Evolutionary conservation across 2,113 vertebrate genomes (phyloP).

Genomic region (Cygnus atratus): DNA sequence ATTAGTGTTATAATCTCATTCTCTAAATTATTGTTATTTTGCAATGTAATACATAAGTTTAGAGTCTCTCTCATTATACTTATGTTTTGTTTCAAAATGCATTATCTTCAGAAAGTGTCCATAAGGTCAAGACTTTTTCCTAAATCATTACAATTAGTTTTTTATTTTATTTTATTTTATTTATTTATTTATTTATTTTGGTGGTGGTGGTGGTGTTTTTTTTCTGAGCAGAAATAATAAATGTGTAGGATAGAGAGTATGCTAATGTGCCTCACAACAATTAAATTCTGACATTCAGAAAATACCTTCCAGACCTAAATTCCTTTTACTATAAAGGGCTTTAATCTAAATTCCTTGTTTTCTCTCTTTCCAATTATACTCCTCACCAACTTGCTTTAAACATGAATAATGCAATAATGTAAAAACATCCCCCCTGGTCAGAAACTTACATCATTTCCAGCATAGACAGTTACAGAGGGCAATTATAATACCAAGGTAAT

Average conservation of each 20-base stretch:
- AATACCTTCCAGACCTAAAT: background rate
- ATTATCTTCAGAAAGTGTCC: background rate
- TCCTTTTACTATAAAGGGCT: conserved; percentile 5
- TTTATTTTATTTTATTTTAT: no score
- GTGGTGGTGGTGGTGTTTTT: background rate
- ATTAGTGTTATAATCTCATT: background rate
- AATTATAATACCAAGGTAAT: conserved; percentile 69
- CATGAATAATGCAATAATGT: conserved; percentile 44
- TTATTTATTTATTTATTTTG: no score
- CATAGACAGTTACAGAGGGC: conserved; percentile 10
- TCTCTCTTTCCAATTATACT: conserved; percentile 30
- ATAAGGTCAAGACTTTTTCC: background rate
- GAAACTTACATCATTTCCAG: conserved; percentile 59
- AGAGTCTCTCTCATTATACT: background rate
- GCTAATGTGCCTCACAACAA: background rate
- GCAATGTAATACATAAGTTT: background rate
- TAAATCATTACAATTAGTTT: background rate
- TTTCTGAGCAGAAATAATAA: background rate
- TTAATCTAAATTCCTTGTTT: conserved; percentile 42
- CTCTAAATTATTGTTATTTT: background rate
- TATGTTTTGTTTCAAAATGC: background rate
- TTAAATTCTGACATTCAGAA: background rate
- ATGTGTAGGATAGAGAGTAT: background rate
- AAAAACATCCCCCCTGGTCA: conserved; percentile 57
- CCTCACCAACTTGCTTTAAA: conserved; percentile 33